These are phyloP conservation scores for Ptychochromis oligacanthus DNA, from an alignment of 2,113 vertebrate genomes.

Conservation along the genomic window DNA sequence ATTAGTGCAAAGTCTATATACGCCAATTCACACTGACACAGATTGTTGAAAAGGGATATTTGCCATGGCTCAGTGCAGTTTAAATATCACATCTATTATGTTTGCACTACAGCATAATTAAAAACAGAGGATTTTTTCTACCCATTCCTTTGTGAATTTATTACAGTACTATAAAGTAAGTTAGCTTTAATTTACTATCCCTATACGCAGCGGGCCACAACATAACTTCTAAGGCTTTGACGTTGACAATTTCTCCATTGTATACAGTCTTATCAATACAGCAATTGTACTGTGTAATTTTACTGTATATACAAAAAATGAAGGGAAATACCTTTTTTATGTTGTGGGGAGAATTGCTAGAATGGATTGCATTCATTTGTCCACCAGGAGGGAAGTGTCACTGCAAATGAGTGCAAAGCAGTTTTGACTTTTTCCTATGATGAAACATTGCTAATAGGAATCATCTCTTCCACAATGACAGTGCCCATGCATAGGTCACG, in stretches of 20 bases:
- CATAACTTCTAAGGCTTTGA: slow-evolving; percentile 10
- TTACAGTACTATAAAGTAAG: no score
- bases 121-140: neutral
- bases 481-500: neutral
- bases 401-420: neutral
- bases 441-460: accelerated
- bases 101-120: neutral
- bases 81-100: neutral
- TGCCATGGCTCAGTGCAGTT: neutral
- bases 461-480: neutral
- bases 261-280: no score
- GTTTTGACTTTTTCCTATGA: neutral
- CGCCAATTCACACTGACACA: no score
- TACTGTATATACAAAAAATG: neutral
- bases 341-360: neutral
- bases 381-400: neutral
- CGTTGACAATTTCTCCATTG: neutral
- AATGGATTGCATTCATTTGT: neutral
- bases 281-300: neutral
- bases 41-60: neutral
- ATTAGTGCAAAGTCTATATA: no score
- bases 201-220: neutral
- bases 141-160: neutral
- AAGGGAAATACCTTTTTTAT: neutral
- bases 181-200: neutral